Percentiles rank a stretch among this genome's conserved stretches.
Evolutionary conservation across 2,113 vertebrate genomes (phyloP).

Genomic region (Neotragus moschatus): DNA sequence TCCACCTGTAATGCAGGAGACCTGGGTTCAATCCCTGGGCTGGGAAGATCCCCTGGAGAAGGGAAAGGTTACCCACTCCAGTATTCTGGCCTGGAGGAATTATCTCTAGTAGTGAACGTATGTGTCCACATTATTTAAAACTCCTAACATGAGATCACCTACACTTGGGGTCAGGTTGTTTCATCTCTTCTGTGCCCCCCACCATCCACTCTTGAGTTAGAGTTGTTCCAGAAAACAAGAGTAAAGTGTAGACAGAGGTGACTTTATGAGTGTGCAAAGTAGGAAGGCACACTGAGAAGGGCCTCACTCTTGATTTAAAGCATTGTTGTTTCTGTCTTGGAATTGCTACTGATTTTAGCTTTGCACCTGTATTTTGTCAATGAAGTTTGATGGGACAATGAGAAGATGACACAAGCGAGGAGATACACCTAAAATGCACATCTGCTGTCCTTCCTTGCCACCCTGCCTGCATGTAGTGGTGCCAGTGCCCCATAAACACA

Average conservation of each 20-base stretch:
- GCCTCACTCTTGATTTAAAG: not conserved
- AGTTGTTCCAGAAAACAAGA: not conserved
- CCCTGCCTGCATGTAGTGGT: rapidly evolving
- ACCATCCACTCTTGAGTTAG: not conserved
- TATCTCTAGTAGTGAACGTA: not conserved
- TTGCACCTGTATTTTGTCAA: not conserved
- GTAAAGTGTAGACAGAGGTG: not conserved
- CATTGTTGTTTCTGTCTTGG: not conserved
- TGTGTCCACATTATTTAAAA: not conserved
- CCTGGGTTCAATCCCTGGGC: not conserved
- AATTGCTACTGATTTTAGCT: not conserved
- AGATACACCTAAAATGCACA: not conserved
- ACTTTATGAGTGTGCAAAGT: not conserved
- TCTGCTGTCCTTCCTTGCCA: not conserved
- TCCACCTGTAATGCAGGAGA: not conserved
- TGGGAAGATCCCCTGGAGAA: not conserved
- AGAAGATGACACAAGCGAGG: not conserved
- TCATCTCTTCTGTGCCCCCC: not conserved
- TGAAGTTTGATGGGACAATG: not conserved
- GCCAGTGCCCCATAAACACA: not conserved
- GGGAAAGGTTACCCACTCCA: not conserved
- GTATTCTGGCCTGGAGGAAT: not conserved
- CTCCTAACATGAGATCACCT: not conserved
- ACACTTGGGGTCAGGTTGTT: not conserved
- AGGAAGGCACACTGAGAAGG: not conserved